Conservation (phyloP, 2,888 invertebrate species). For the Caenorhabditis imperialis region DNA sequence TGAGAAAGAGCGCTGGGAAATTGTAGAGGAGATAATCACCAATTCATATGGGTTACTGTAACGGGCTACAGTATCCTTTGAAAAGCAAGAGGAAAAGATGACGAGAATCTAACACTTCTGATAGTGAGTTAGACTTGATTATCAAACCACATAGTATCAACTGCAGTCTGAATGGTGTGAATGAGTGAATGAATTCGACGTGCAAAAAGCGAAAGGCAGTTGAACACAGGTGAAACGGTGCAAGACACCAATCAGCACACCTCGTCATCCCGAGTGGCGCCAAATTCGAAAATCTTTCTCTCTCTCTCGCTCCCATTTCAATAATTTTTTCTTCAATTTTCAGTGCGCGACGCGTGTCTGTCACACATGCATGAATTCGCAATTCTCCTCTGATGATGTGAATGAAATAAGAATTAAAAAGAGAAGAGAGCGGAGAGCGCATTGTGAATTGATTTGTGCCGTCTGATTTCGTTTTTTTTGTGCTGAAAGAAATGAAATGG, state of each 20-base stretch:
- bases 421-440: background rate
- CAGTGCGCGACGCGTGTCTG: slow-evolving; percentile 36
- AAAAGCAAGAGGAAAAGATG: too few species aligned
- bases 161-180: too few species aligned
- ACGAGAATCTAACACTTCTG: too few species aligned
- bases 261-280: background rate
- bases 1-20: background rate
- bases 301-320: slow-evolving; percentile 11
- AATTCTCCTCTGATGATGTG: slow-evolving; percentile 19
- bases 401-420: slow-evolving; percentile 16
- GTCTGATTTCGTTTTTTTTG: slow-evolving; percentile 16
- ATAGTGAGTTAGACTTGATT: too few species aligned
- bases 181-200: too few species aligned
- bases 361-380: slow-evolving; percentile 51
- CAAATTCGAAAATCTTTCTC: slow-evolving; percentile 30
- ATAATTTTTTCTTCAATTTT: too few species aligned
- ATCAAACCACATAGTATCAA: too few species aligned
- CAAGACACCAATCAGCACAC: background rate
- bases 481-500: slow-evolving; percentile 14
- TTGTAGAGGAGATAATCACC: too few species aligned
- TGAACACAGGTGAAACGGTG: background rate
- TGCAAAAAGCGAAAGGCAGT: too few species aligned
- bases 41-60: too few species aligned
- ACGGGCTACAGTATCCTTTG: too few species aligned
- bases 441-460: too few species aligned